Evolutionary conservation across 2,888 invertebrate genomes (phyloP).

Genomic region (Ashinkailepas kermadecensis): DNA sequence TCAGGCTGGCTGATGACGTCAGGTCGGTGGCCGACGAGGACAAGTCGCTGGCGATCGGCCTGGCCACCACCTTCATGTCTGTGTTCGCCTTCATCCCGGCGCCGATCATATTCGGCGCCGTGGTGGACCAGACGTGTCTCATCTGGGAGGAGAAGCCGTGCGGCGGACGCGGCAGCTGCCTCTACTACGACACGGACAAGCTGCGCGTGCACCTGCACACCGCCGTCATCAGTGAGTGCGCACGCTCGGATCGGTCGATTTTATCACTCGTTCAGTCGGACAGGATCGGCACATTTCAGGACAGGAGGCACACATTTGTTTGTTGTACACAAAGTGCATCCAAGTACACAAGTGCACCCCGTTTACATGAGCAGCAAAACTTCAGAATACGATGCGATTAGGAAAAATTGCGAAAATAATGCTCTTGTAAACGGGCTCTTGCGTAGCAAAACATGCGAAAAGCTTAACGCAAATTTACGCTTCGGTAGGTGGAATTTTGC

Average conservation of each 20-base stretch:
- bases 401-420: too few species aligned
- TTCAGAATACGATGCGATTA: too few species aligned
- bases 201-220: slow-evolving; percentile 53
- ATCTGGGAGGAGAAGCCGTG: slow-evolving; percentile 54
- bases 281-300: too few species aligned
- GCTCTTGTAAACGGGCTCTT: too few species aligned
- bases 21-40: slow-evolving; percentile 53
- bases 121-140: slow-evolving; percentile 60
- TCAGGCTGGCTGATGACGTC: neutral
- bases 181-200: slow-evolving; percentile 55
- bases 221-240: slow-evolving; percentile 1
- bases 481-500: too few species aligned
- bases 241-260: neutral
- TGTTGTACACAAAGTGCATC: too few species aligned
- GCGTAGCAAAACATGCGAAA: too few species aligned
- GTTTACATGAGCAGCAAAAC: too few species aligned
- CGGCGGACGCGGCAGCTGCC: slow-evolving; percentile 55
- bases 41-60: slow-evolving; percentile 58
- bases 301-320: too few species aligned
- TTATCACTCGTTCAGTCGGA: too few species aligned
- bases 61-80: slow-evolving; percentile 54
- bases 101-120: slow-evolving; percentile 60
- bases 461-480: too few species aligned
- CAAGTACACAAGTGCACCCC: too few species aligned
- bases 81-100: slow-evolving; percentile 60